Evolutionary conservation across 2,113 vertebrate genomes (phyloP).

Genomic region (Xerus inauris): DNA sequence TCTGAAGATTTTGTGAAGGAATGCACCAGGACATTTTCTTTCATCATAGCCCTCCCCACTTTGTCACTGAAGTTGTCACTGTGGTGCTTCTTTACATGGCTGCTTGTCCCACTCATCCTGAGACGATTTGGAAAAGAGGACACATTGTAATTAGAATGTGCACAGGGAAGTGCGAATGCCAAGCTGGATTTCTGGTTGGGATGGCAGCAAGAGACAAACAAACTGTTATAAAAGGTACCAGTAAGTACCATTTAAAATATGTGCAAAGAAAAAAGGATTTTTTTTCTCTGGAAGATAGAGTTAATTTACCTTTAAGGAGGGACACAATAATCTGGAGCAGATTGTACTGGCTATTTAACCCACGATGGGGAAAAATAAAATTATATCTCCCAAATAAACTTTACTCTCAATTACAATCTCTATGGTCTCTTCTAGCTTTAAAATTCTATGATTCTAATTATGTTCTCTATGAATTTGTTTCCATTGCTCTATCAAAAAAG

Average conservation of each 20-base stretch:
- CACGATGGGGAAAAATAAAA: constrained; percentile 73
- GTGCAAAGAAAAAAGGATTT: constrained; percentile 28
- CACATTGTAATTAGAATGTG: constrained; percentile 15
- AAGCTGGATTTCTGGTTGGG: constrained; percentile 1
- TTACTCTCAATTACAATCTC: constrained; percentile 66
- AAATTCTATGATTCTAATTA: constrained; percentile 73
- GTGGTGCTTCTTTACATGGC: background rate
- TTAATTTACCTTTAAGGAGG: constrained; percentile 67
- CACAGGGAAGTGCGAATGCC: background rate
- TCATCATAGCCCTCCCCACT: background rate
- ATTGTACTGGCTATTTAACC: constrained; percentile 53
- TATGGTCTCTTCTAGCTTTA: constrained; percentile 35
- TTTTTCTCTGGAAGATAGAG: background rate
- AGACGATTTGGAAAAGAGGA: background rate
- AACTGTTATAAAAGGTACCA: constrained; percentile 41
- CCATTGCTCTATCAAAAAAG: constrained; percentile 12
- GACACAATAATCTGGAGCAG: constrained; percentile 48
- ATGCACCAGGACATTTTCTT: background rate
- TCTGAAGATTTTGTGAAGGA: constrained; percentile 21
- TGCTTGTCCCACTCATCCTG: background rate
- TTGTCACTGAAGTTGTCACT: background rate
- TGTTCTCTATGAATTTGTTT: constrained; percentile 18
- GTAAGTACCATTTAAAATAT: constrained; percentile 41
- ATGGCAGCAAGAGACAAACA: constrained; percentile 30
- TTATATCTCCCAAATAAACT: constrained; percentile 75